Evolutionary conservation across 1,140 invertebrate species (phyloP).

Genomic region (Euwallacea similis): DNA sequence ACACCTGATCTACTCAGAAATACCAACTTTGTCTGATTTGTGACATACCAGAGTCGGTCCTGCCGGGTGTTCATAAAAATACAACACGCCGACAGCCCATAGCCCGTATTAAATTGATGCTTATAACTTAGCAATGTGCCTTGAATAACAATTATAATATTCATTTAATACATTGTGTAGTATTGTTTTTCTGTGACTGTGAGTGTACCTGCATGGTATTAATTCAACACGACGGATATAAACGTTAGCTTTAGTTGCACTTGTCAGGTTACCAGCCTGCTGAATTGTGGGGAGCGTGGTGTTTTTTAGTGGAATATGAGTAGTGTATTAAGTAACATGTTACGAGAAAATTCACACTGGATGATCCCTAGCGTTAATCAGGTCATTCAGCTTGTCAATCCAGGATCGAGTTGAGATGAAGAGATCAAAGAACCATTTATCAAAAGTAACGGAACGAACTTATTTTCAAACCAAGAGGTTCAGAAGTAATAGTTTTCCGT

Average conservation of each 20-base stretch:
- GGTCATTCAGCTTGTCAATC: too few relatives aligned
- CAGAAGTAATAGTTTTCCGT: too few relatives aligned
- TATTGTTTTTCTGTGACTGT: slow-evolving; percentile 11
- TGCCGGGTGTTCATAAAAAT: slow-evolving; percentile 11
- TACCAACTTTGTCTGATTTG: not conserved
- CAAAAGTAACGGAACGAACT: too few relatives aligned
- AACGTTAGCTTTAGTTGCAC: slow-evolving; percentile 4
- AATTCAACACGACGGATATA: slow-evolving; percentile 17
- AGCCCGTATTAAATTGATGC: slow-evolving; percentile 23
- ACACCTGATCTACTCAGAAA: not conserved
- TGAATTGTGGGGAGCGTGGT: too few relatives aligned
- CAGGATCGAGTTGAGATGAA: too few relatives aligned
- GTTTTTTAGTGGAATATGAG: too few relatives aligned
- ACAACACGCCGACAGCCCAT: slow-evolving; percentile 12
- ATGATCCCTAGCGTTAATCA: too few relatives aligned
- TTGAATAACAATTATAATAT: slow-evolving; percentile 23
- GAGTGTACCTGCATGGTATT: slow-evolving; percentile 19
- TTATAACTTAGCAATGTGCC: slow-evolving; percentile 23
- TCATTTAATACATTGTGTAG: slow-evolving; percentile 8
- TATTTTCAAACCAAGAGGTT: too few relatives aligned
- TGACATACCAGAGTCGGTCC: slow-evolving; percentile 5
- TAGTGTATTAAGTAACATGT: too few relatives aligned
- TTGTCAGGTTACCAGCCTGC: too few relatives aligned
- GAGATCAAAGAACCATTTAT: too few relatives aligned
- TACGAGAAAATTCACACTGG: too few relatives aligned